phyloP scores from a whole-genome alignment of 2,113 vertebrate species.

The Aspidoscelis tigris region DNA sequence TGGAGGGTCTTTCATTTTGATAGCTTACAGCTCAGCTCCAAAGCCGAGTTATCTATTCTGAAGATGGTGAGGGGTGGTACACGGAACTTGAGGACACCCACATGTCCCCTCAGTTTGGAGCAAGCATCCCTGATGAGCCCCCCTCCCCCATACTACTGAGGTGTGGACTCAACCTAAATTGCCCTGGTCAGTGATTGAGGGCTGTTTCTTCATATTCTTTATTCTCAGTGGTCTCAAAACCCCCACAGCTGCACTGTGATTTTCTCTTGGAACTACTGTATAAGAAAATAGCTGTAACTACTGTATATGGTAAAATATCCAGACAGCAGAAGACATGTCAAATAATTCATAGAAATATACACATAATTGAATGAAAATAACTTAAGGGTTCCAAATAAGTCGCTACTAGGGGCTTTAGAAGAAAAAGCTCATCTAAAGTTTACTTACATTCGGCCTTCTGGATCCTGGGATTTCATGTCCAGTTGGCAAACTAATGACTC shows the following conservation, averaged over 20 bases:
- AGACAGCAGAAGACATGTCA: not conserved
- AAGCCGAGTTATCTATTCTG: too few species aligned
- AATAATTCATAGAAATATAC: too few species aligned
- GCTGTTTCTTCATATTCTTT: too few species aligned
- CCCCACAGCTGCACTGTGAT: not conserved
- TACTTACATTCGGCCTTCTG: conserved; percentile 74
- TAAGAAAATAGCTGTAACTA: not conserved
- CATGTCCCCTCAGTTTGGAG: too few species aligned
- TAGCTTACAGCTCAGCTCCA: too few species aligned
- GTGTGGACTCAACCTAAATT: too few species aligned
- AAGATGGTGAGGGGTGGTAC: too few species aligned
- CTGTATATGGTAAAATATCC: not conserved
- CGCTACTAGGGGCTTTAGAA: not conserved
- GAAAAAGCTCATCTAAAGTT: conserved; percentile 13
- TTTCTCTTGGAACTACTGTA: not conserved
- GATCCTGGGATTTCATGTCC: conserved; percentile 51
- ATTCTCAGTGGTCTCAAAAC: not conserved
- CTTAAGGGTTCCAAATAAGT: not conserved
- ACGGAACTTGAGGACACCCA: too few species aligned
- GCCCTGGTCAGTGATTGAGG: too few species aligned
- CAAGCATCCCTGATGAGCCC: too few species aligned
- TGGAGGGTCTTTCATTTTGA: too few species aligned
- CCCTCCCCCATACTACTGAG: too few species aligned
- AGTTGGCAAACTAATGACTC: conserved; percentile 59
- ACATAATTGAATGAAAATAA: not conserved